These are phyloP conservation scores for Onthophagus sagittarius DNA, from an alignment of 2,888 invertebrate species.

Conservation along the genomic window DNA sequence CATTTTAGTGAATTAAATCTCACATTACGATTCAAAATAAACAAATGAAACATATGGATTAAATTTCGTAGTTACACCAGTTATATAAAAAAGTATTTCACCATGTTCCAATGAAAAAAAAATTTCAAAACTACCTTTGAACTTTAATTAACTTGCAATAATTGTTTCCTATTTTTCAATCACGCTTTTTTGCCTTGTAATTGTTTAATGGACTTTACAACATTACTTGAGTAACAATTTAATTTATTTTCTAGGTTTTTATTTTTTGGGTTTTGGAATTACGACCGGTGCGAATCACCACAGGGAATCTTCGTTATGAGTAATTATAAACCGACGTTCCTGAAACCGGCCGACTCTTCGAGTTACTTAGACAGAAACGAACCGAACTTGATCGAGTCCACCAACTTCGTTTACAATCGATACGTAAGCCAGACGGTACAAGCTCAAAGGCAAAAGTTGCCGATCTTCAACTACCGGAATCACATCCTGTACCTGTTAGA, in stretches of 20 bases:
- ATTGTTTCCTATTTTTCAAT: too few species aligned
- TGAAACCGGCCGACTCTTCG: constrained; percentile 44
- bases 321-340: constrained; percentile 47
- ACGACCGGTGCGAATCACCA: neutral
- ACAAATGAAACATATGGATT: too few species aligned
- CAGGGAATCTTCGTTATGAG: constrained; percentile 35
- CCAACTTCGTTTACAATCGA: constrained; percentile 76
- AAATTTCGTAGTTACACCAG: too few species aligned
- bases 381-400: constrained; percentile 37
- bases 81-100: too few species aligned
- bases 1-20: too few species aligned
- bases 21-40: too few species aligned
- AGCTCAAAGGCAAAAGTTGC: constrained; percentile 79
- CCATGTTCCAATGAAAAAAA: too few species aligned
- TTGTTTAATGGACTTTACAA: too few species aligned
- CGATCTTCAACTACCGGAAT: constrained; percentile 80
- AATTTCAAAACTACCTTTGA: too few species aligned
- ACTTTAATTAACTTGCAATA: too few species aligned
- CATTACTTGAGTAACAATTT: neutral
- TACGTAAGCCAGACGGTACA: constrained; percentile 78
- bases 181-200: too few species aligned
- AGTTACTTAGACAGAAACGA: constrained; percentile 47
- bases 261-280: neutral
- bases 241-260: neutral
- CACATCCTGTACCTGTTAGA: constrained; percentile 89